Percentiles rank a stretch among this genome's conserved stretches.
These are phyloP conservation scores for Helleia helle DNA, from an alignment of 2,888 invertebrate species.

Conservation along the genomic window DNA sequence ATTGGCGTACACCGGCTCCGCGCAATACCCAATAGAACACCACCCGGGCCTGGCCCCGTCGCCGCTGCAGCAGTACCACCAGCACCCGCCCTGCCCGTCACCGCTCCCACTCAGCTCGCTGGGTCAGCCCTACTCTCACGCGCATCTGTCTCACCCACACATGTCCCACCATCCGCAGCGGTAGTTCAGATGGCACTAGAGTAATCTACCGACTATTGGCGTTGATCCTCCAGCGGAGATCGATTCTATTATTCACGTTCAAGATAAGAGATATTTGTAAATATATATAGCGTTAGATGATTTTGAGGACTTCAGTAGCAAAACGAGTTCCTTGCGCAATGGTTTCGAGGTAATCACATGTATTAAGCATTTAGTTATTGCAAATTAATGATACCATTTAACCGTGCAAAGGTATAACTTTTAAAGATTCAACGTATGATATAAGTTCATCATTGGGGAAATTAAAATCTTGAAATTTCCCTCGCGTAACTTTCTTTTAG, in stretches of 20 bases:
- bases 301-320: slow-evolving; percentile 37
- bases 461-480: no score
- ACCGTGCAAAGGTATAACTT: no score
- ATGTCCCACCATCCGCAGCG: slow-evolving; percentile 88
- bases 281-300: slow-evolving; percentile 42
- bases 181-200: slow-evolving; percentile 72
- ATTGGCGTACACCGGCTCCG: slow-evolving; percentile 88
- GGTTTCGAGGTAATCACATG: slow-evolving; percentile 24
- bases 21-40: slow-evolving; percentile 81
- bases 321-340: not conserved
- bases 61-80: slow-evolving; percentile 80
- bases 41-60: slow-evolving; percentile 78
- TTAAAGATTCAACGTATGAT: no score
- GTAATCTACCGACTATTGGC: slow-evolving; percentile 34
- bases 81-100: slow-evolving; percentile 83
- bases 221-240: slow-evolving; percentile 29
- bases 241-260: slow-evolving; percentile 62
- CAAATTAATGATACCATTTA: no score
- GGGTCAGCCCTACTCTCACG: slow-evolving; percentile 66
- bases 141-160: slow-evolving; percentile 78
- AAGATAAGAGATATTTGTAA: slow-evolving; percentile 52
- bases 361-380: no score
- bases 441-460: no score
- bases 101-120: slow-evolving; percentile 77
- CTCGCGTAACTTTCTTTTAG: no score